A percentile compares a stretch with the other conserved stretches of the same genome.
phyloP scores from a whole-genome alignment of 2,888 invertebrate species.

The Ectemnius continuus region DNA sequence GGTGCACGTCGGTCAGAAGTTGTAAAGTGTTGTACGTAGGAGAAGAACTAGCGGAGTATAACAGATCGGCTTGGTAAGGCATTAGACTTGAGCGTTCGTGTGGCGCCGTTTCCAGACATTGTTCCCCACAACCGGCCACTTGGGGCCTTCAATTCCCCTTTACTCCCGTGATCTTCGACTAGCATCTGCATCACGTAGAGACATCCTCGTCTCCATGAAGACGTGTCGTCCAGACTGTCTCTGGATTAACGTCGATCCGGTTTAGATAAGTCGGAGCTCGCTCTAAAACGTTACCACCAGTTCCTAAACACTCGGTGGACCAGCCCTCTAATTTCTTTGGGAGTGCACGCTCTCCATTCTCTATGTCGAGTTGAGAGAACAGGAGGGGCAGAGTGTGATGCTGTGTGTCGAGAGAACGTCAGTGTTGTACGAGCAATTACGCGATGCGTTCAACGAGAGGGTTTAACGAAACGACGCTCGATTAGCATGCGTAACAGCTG shows the following conservation, averaged over 20 bases:
- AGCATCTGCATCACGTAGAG: constrained; percentile 32
- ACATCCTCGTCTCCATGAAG: constrained; percentile 17
- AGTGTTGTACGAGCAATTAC: background rate
- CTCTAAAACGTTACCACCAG: constrained; percentile 19
- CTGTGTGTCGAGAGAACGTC: background rate
- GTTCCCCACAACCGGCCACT: constrained; percentile 16
- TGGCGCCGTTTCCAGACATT: constrained; percentile 48
- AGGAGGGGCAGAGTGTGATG: too few relatives aligned
- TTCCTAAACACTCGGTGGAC: background rate
- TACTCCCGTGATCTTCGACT: constrained; percentile 32
- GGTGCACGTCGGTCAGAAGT: constrained; percentile 6
- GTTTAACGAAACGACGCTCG: constrained; percentile 33
- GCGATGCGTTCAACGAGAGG: constrained; percentile 17
- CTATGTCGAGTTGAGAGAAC: too few relatives aligned
- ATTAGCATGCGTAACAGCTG: constrained; percentile 3
- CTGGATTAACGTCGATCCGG: constrained; percentile 31
- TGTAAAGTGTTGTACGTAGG: constrained; percentile 23
- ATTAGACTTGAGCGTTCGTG: constrained; percentile 45
- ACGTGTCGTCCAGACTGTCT: constrained; percentile 23
- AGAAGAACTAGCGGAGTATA: constrained; percentile 36
- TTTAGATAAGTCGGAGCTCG: constrained; percentile 1
- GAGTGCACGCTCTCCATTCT: too few relatives aligned
- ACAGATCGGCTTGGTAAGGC: constrained; percentile 39
- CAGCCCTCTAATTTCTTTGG: too few relatives aligned
- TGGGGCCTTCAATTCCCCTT: constrained; percentile 17